phyloP scores from a whole-genome alignment of 1,140 invertebrate species.

The Sycophila sp. region DNA sequence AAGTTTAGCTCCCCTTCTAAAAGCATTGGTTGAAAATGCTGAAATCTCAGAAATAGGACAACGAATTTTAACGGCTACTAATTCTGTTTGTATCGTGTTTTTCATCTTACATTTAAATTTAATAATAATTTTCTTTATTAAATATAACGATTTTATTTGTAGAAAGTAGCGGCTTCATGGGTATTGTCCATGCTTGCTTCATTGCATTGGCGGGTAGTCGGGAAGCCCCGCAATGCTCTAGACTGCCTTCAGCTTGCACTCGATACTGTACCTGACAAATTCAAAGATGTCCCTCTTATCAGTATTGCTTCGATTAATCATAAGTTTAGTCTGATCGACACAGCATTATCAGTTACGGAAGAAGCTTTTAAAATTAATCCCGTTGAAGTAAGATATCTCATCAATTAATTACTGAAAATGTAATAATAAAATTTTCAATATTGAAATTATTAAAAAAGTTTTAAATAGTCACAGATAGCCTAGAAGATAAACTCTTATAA shows the following conservation, averaged over 20 bases:
- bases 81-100: slow-evolving; percentile 67
- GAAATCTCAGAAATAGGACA: slow-evolving; percentile 80
- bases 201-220: slow-evolving; percentile 75
- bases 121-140: too few species aligned
- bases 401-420: slow-evolving; percentile 2
- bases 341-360: slow-evolving; percentile 68
- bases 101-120: not conserved
- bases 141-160: slow-evolving; percentile 17
- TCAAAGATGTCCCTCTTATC: slow-evolving; percentile 70
- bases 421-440: too few species aligned
- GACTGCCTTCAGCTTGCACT: slow-evolving; percentile 72
- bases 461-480: too few species aligned
- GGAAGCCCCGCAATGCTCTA: slow-evolving; percentile 71
- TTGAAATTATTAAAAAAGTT: too few species aligned
- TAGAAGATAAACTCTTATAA: too few species aligned
- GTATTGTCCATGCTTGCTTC: slow-evolving; percentile 72
- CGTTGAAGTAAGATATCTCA: slow-evolving; percentile 69
- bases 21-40: slow-evolving; percentile 53
- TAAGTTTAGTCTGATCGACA: slow-evolving; percentile 73
- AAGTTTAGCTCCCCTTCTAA: slow-evolving; percentile 44
- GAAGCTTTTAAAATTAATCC: slow-evolving; percentile 71
- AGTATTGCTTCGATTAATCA: slow-evolving; percentile 73
- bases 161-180: slow-evolving; percentile 77
- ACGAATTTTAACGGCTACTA: slow-evolving; percentile 76
- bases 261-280: slow-evolving; percentile 65